phyloP scores from a whole-genome alignment of 2,797 vertebrate species.

The Coreius guichenoti region DNA sequence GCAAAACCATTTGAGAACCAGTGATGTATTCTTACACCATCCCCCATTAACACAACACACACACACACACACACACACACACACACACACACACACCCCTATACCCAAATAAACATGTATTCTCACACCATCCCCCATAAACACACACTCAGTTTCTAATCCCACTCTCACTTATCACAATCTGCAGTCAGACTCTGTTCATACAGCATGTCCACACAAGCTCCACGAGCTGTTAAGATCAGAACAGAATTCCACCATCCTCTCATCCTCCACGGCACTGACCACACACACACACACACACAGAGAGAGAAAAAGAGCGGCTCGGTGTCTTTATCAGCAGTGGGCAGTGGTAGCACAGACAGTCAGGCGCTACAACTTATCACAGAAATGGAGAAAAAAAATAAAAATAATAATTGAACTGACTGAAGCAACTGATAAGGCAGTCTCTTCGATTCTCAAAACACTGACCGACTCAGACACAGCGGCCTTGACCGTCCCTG shows the following conservation, averaged over 20 bases:
- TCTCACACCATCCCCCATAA: conserved; percentile 1
- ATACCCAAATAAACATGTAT: conserved; percentile 10
- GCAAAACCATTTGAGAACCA: conserved; percentile 4
- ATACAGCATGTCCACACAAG: conserved; percentile 37
- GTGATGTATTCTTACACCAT: conserved; percentile 21
- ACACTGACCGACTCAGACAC: conserved; percentile 75
- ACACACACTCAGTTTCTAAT: conserved; percentile 12
- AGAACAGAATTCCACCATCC: conserved; percentile 8
- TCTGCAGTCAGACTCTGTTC: conserved; percentile 28
- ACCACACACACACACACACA: conserved; percentile 2
- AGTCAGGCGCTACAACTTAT: conserved; percentile 78
- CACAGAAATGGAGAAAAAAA: conserved; percentile 66
- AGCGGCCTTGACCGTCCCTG: conserved; percentile 74
- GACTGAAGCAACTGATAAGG: conserved; percentile 69
- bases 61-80: neutral
- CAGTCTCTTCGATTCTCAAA: conserved; percentile 79
- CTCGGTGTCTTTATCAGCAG: conserved; percentile 72
- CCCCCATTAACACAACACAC: neutral
- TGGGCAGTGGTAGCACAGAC: conserved; percentile 73
- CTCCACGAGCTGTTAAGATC: conserved; percentile 17
- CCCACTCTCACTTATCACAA: conserved; percentile 30
- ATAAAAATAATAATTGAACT: conserved; percentile 75
- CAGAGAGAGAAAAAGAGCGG: conserved; percentile 29
- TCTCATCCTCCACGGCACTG: conserved; percentile 24
- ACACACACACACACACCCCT: conserved; percentile 13